Conservation (phyloP, 2,888 invertebrate genomes). For the Acanthosepion esculentum region DNA sequence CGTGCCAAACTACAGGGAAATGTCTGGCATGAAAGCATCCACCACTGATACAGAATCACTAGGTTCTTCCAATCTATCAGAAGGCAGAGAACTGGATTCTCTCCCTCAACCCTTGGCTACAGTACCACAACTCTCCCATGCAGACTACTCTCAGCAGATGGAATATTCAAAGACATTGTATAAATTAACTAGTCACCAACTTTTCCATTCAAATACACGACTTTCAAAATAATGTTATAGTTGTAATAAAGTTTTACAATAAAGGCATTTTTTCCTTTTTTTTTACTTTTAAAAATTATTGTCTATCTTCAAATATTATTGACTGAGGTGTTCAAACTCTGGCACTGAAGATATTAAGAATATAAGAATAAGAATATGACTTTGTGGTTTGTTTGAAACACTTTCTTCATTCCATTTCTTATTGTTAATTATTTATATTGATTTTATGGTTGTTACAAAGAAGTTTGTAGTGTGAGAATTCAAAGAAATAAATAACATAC, state of each 20-base stretch:
- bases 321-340: no score
- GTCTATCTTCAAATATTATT: no score
- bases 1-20: neutral
- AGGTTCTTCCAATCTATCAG: neutral
- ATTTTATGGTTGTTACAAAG: no score
- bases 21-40: neutral
- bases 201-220: neutral
- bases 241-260: neutral
- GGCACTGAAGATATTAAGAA: no score
- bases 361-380: no score
- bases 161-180: neutral
- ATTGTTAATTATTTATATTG: no score
- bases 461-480: no score
- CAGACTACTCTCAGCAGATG: neutral
- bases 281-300: no score
- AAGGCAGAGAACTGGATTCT: neutral
- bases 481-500: no score
- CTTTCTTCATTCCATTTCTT: no score
- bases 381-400: no score
- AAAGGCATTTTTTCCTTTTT: neutral
- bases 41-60: neutral
- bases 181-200: neutral
- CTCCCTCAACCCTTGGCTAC: neutral
- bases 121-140: neutral
- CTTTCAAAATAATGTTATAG: neutral